Evolutionary conservation across 2,113 vertebrate species (phyloP).

Genomic region (Collichthys lucidus): DNA sequence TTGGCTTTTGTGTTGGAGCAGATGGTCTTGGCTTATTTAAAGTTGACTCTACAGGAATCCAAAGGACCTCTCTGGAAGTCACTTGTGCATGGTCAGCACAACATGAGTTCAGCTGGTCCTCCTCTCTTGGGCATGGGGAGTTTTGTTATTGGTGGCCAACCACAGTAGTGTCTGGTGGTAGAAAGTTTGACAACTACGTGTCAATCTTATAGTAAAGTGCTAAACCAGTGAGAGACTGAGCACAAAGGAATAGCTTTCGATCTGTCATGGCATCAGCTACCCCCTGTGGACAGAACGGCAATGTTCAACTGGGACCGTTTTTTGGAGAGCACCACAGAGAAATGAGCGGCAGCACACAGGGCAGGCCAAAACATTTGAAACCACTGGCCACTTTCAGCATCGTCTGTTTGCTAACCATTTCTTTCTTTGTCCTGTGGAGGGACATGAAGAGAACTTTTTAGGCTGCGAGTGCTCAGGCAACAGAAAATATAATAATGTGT

Average conservation of each 20-base stretch:
- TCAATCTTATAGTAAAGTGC: slow-evolving; percentile 22
- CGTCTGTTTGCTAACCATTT: slow-evolving; percentile 4
- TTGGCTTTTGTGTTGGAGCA: slow-evolving; percentile 50
- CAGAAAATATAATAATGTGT: slow-evolving; percentile 6
- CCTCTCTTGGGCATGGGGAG: slow-evolving; percentile 15
- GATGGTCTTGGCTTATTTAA: slow-evolving; percentile 61
- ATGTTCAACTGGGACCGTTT: slow-evolving; percentile 8
- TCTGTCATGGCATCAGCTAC: slow-evolving; percentile 18
- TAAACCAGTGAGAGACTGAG: slow-evolving; percentile 5
- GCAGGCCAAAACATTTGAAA: slow-evolving; percentile 19
- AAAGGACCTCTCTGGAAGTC: slow-evolving; percentile 31
- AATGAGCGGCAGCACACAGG: slow-evolving; percentile 15
- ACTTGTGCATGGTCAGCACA: slow-evolving; percentile 42
- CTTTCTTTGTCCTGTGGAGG: slow-evolving; percentile 16
- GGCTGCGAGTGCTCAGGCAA: neutral
- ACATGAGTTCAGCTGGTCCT: slow-evolving; percentile 8
- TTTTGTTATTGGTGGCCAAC: slow-evolving; percentile 42
- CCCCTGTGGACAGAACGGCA: neutral
- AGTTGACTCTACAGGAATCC: slow-evolving; percentile 45
- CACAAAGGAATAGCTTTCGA: slow-evolving; percentile 12
- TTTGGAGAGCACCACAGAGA: slow-evolving; percentile 23
- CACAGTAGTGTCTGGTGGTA: slow-evolving; percentile 15
- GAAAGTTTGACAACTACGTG: slow-evolving; percentile 38
- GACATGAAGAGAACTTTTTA: slow-evolving; percentile 13
- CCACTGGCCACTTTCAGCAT: slow-evolving; percentile 5